phyloP scores from a whole-genome alignment of 2,113 vertebrate genomes.

The Bubalus kerabau region DNA sequence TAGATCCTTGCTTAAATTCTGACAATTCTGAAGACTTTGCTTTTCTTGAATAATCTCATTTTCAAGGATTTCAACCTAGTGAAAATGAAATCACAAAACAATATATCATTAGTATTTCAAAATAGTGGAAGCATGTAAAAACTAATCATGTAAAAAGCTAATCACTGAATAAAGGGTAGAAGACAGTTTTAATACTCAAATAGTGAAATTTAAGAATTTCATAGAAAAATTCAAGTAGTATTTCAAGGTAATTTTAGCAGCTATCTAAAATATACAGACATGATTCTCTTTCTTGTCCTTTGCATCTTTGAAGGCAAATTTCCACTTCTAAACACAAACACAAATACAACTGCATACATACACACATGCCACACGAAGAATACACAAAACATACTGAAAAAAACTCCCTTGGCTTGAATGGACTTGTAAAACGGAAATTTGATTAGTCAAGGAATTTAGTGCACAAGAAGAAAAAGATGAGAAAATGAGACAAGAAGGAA shows the following conservation, averaged over 20 bases:
- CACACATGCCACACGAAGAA: background rate
- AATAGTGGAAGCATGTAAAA: conserved; percentile 3
- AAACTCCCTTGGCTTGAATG: background rate
- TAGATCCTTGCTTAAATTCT: conserved; percentile 92
- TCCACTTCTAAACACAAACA: conserved; percentile 36
- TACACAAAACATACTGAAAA: background rate
- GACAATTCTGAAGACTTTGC: conserved; percentile 88
- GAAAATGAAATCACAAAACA: conserved; percentile 57
- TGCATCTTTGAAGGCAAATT: background rate
- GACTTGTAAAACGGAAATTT: conserved; percentile 27
- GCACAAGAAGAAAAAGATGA: background rate
- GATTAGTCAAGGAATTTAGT: background rate
- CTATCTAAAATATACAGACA: background rate
- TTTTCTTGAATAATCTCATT: conserved; percentile 88
- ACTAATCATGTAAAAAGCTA: background rate
- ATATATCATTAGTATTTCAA: conserved; percentile 13
- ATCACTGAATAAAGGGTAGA: conserved; percentile 6
- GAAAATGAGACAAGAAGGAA: background rate
- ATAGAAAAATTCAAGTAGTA: background rate
- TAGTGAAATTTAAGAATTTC: conserved; percentile 16
- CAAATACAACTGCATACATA: background rate
- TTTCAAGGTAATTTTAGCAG: background rate
- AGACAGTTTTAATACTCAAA: conserved; percentile 29
- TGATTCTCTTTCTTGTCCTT: background rate
- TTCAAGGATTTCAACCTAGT: conserved; percentile 90